Evolutionary conservation across 2,888 invertebrate genomes (phyloP), one percentile per base, ranked within the genome.

Genomic region (Seira musarum): DNA sequence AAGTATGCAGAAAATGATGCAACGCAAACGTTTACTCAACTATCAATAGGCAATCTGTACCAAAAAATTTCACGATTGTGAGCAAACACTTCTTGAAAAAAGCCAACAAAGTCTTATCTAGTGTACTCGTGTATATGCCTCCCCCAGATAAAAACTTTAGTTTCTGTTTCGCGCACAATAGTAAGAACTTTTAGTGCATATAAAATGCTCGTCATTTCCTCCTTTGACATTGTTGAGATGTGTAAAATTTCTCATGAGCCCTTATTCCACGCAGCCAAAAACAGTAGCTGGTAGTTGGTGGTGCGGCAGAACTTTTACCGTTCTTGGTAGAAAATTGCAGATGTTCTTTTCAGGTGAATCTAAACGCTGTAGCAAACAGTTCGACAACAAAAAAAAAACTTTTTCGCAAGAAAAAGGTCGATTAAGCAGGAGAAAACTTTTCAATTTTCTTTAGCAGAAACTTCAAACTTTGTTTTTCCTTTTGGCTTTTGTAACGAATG

Each of bases 121-220:
- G 53, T 53, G 3, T 53, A 53, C 53, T 53, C 53, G 13, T 53
- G 3, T 30, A 53, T 53, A 3, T 53, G 53, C 15, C 53, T 53
- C 53, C 53, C 53, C 3, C 15, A 2, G 2, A 30, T 30, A 30
- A 30, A 30, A 30, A 8, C 8, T 8, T 5, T 15, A 53, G 13
- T n/a, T 53, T 53, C 15, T 8, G 53, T 53, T 66, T 30, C 19
- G 10, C 35, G 30, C 46, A 63, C 13, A 70, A 53, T 53, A 53
- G 53, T 2, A 17, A 61, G 30, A 70, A 70, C 21, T 60, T 70
- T 22, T 57, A 60, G 71, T 63, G 71, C 71, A 71, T 46, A 22
- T 60, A 60, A 71, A 71, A 17, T 69, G 70, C 70, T 63, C 3
- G 70, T 77, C 76, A 77, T 30, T 77, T 77, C 76, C 76, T 77